Evolutionary conservation across 1,140 invertebrate genomes (phyloP), one percentile per base, ranked within the genome.

Genomic region (Chironomus striatipennis): DNA sequence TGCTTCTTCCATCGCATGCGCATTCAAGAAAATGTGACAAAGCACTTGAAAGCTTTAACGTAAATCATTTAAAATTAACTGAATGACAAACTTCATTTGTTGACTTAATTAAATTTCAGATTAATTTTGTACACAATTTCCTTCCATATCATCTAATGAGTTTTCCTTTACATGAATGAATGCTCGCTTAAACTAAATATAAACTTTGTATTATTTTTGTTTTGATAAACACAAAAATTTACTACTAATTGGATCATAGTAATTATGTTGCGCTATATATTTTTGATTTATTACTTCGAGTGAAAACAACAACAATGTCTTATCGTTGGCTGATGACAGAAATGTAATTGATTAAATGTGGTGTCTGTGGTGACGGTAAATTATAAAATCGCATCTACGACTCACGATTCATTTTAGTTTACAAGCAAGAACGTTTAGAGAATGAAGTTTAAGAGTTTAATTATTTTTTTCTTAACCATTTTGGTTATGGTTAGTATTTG

Each of bases 261-360:
- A 57, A 57, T 57, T 57, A 57, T 57, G 47, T n/a, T 57, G 47
- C 47, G 12, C 12, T 15, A n/a, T 57, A 57, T n/a, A 57, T 57
- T 57, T 57, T 57, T 57, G 47, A 57, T 57, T 57, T 57, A 57
- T 57, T 57, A 57, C 47, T n/a, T 15, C 47, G n/a, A 34, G 24
- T 34, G n/a, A 34, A 34, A 34, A 34, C 24, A 34, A 34, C 24
- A 57, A 57, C 47, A n/a, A n/a, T 12, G 47, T 57, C 47, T 57
- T 57, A 57, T 57, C 47, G 12, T 10, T n/a, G 47, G 8, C 5
- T 57, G 47, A 57, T 57, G 47, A 57, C 47, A 57, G 12, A 57
- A 57, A 12, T 12, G n/a, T 57, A 57, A 57, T 57, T 57, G 47
- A 57, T 57, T 34, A 34, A 34, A 2, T 57, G 47, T 57, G 47